A percentile compares a stretch with the other conserved stretches of the same genome.
Conservation (phyloP, 2,797 vertebrate genomes). For the Takifugu ocellatus region DNA sequence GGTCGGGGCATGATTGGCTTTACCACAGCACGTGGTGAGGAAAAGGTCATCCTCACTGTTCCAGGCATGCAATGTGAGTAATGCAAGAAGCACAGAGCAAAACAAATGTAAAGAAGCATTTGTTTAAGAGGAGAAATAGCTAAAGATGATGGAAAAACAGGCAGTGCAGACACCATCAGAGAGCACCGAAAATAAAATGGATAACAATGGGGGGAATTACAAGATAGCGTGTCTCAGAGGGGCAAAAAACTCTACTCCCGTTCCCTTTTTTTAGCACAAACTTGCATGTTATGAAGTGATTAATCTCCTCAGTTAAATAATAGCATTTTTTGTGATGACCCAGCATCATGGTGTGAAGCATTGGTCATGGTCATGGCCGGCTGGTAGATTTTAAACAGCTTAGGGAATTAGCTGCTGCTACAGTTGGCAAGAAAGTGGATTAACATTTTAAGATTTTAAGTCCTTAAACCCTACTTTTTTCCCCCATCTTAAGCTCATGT, state of each 20-base stretch:
- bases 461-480: slow-evolving; percentile 3
- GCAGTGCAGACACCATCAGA: neutral
- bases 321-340: slow-evolving; percentile 51
- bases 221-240: neutral
- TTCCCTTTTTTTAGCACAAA: too few species aligned
- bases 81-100: neutral
- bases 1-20: slow-evolving; percentile 2
- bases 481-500: too few species aligned
- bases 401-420: slow-evolving; percentile 59
- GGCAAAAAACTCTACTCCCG: too few species aligned
- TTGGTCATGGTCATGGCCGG: slow-evolving; percentile 53
- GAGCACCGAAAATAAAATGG: slow-evolving; percentile 1
- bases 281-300: slow-evolving; percentile 41
- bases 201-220: slow-evolving; percentile 1
- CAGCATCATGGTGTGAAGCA: slow-evolving; percentile 51
- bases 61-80: slow-evolving; percentile 1
- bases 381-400: slow-evolving; percentile 65
- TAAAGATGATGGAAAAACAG: neutral
- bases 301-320: slow-evolving; percentile 51
- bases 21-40: slow-evolving; percentile 7
- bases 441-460: slow-evolving; percentile 62
- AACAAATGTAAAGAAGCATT: neutral
- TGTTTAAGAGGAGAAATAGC: neutral
- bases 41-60: slow-evolving; percentile 11
- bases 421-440: slow-evolving; percentile 61